phyloP scores from a whole-genome alignment of 1,140 invertebrate genomes.

The Drosophila watanabei region DNA sequence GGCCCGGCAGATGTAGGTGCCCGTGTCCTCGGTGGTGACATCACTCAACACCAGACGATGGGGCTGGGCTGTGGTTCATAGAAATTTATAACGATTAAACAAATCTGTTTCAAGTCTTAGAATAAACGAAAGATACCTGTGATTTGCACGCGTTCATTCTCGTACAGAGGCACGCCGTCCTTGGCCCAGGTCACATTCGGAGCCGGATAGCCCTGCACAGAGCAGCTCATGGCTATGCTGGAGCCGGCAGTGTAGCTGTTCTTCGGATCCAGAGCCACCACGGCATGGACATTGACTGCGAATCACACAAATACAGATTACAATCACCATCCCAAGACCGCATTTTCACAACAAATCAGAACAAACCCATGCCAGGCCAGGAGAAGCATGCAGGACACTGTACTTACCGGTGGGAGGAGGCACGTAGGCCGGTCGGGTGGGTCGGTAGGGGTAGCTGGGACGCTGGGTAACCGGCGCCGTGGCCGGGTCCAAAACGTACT shows the following conservation, averaged over 20 bases:
- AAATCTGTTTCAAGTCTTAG: too few species aligned
- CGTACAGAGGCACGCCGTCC: constrained; percentile 87
- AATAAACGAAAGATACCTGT: constrained; percentile 41
- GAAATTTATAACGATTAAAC: neutral
- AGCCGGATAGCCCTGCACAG: constrained; percentile 91
- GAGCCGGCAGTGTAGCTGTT: constrained; percentile 88
- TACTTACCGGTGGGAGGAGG: constrained; percentile 69
- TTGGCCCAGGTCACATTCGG: constrained; percentile 93
- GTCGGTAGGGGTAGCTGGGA: constrained; percentile 86
- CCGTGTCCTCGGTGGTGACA: constrained; percentile 89
- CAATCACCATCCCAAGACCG: neutral
- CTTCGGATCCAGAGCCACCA: constrained; percentile 86
- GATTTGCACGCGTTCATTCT: constrained; percentile 71
- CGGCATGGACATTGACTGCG: constrained; percentile 88
- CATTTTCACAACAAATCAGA: neutral
- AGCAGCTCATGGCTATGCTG: constrained; percentile 90
- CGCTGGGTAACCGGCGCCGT: constrained; percentile 70
- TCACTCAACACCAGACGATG: constrained; percentile 89
- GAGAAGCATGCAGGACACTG: constrained; percentile 45
- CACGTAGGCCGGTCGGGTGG: constrained; percentile 66
- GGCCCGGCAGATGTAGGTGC: constrained; percentile 92
- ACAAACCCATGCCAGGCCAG: constrained; percentile 39
- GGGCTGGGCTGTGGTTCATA: constrained; percentile 82
- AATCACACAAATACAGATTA: constrained; percentile 5
- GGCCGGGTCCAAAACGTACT: constrained; percentile 87